phyloP scores from a whole-genome alignment of 2,113 vertebrate genomes.

The Xenus cinereus region DNA sequence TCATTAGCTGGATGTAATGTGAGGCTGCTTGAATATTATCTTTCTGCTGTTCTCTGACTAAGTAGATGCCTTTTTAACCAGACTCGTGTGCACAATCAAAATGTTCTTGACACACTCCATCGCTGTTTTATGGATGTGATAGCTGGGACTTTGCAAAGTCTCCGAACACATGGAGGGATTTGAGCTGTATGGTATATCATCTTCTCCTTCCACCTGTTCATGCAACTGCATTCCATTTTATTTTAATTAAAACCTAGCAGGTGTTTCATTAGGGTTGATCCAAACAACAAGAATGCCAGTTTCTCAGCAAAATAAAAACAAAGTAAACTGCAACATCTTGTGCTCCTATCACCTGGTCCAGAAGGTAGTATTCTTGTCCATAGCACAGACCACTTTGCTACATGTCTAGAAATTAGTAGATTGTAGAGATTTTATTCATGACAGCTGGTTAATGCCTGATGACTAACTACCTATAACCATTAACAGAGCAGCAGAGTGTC shows the following conservation, averaged over 20 bases:
- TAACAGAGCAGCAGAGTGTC: neutral
- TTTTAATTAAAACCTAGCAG: conserved; percentile 69
- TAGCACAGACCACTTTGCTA: neutral
- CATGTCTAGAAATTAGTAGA: neutral
- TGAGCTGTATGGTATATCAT: conserved; percentile 31
- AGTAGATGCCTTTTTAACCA: conserved; percentile 28
- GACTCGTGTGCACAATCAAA: neutral
- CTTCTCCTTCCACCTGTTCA: conserved; percentile 58
- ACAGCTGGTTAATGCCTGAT: conserved; percentile 7
- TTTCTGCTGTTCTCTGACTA: conserved; percentile 6
- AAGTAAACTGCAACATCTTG: neutral
- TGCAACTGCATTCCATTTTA: conserved; percentile 42
- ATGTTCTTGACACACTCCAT: conserved; percentile 20
- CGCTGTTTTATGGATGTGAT: neutral
- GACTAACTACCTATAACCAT: neutral
- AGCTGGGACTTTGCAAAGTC: conserved; percentile 24
- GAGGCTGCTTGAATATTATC: neutral
- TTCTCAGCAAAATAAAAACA: neutral
- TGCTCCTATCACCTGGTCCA: neutral
- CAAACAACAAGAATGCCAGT: neutral
- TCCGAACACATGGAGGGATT: conserved; percentile 39
- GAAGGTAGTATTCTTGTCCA: neutral
- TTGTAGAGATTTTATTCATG: neutral
- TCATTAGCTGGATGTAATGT: neutral
- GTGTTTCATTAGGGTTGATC: conserved; percentile 51